phyloP scores from a whole-genome alignment of 1,140 invertebrate species.

The Bombus affinis region DNA sequence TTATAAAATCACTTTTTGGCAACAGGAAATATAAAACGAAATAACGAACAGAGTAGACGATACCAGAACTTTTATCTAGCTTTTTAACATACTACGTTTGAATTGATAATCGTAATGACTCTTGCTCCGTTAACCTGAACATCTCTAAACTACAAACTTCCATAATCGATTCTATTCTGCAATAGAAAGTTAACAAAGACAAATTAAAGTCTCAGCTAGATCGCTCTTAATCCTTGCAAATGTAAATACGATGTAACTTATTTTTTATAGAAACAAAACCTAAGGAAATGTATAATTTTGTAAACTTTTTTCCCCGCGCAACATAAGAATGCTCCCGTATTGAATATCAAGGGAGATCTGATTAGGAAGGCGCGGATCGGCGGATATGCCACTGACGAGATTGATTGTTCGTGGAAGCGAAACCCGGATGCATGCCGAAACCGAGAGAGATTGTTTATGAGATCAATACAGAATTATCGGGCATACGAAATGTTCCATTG shows the following conservation, averaged over 20 bases:
- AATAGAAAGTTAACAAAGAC: background rate
- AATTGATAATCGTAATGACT: background rate
- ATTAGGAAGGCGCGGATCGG: no score
- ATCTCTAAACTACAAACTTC: no score
- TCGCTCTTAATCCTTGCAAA: background rate
- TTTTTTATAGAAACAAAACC: no score
- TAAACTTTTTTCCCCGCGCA: no score
- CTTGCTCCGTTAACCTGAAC: no score
- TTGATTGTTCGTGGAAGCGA: background rate
- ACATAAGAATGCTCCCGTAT: no score
- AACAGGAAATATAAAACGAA: no score
- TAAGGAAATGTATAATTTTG: no score
- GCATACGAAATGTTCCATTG: background rate
- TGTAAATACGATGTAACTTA: background rate
- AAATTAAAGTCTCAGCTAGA: rapidly evolving
- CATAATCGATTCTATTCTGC: no score
- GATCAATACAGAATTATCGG: constrained; percentile 39
- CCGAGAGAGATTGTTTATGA: background rate
- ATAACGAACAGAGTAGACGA: no score
- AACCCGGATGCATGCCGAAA: background rate
- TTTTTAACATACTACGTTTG: background rate
- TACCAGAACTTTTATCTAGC: no score
- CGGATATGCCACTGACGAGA: background rate
- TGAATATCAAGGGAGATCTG: no score
- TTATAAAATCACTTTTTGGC: background rate